Evolutionary conservation across 1,140 invertebrate genomes (phyloP), one percentile per base, ranked within the genome.

Genomic region (Meloidogyne hapla): DNA sequence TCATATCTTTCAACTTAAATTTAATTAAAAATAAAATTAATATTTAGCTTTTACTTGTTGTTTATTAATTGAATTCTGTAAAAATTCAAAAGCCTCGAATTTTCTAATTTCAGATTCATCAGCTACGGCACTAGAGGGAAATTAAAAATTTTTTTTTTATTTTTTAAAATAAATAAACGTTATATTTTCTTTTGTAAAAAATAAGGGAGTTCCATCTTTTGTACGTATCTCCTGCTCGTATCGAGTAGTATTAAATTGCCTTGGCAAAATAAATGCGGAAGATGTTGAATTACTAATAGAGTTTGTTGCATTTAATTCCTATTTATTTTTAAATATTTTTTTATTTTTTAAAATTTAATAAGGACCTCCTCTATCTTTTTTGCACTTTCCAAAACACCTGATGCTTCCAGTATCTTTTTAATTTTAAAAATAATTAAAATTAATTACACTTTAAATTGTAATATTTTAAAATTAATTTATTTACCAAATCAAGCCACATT

Each of bases 171-270:
- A 33, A 33, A 33, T 33, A 3, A 33, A 72, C 18, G 84, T 84
- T 13, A 85, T 76, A 38, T 85, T 85, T 63, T 85, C 64, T 68
- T 86, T 85, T n/a, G 84, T 85, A 69, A 85, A 84, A 69, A 80
- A 85, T 13, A 84, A 76, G 8, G 83, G 84, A 42, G 77, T 65
- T 25, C 84, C 84, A 73, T 81, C 74, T 33, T 77, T 66, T 61
- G 75, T 85, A 21, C 74, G 68, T 48, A 78, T 74, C 40, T 80
- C 75, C 61, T 80, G 40, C 63, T 83, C 75, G 66, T 72, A 82
- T 72, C 2, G 1, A 33, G 33, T 33, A 33, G 33, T 33, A 33
- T 33, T 33, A 33, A 33, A 33, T 33, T 33, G 33, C 33, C 9
- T 33, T 6, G 33, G 33, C 33, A 33, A 33, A 0, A 33, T 33